Evolutionary conservation across 2,888 invertebrate genomes (phyloP).

Genomic region (Hirtodrosophila alboralis): DNA sequence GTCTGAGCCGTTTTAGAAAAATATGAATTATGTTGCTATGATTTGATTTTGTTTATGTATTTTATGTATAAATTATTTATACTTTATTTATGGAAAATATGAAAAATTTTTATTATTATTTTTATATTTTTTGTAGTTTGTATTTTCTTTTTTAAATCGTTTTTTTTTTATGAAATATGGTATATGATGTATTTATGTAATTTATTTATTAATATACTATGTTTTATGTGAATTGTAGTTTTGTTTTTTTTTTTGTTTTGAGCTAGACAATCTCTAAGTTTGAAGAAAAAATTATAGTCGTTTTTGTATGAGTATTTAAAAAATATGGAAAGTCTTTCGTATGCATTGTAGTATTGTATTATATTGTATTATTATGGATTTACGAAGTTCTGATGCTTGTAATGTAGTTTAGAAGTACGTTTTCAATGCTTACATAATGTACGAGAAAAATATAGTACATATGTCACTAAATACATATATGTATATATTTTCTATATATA

Average conservation of each 20-base stretch:
- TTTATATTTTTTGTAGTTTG: constrained; percentile 16
- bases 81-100: constrained; percentile 39
- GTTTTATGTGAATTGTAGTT: constrained; percentile 47
- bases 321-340: constrained; percentile 34
- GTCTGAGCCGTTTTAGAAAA: constrained; percentile 73
- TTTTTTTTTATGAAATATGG: constrained; percentile 42
- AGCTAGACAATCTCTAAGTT: constrained; percentile 47
- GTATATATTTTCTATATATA: constrained; percentile 26
- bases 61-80: constrained; percentile 7
- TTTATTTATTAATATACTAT: constrained; percentile 33
- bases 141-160: constrained; percentile 27
- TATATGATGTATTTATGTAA: constrained; percentile 40
- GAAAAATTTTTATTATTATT: constrained; percentile 36
- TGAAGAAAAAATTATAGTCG: constrained; percentile 50
- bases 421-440: constrained; percentile 34
- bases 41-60: constrained; percentile 26
- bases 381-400: too few relatives aligned
- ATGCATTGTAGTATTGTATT: constrained; percentile 15
- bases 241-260: constrained; percentile 43
- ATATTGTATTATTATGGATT: constrained; percentile 8
- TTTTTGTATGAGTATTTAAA: constrained; percentile 28
- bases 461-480: constrained; percentile 49
- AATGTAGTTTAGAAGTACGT: constrained; percentile 25
- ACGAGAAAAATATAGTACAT: constrained; percentile 75
- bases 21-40: constrained; percentile 60